These are phyloP conservation scores for Agelas oroides DNA, from an alignment of 37 sponge, comb jelly and placozoan species.

Conservation along the genomic window DNA sequence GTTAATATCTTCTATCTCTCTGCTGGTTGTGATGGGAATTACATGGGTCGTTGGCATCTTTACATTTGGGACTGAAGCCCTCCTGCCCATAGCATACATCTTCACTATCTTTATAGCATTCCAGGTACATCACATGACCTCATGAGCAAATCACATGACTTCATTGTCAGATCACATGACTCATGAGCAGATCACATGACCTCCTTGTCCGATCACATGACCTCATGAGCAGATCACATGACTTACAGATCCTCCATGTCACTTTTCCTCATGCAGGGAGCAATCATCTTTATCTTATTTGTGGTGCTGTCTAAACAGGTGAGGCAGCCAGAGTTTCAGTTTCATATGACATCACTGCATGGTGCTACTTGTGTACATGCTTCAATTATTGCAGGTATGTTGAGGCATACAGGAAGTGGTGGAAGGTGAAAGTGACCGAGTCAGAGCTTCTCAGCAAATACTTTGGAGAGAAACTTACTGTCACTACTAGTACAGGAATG, in stretches of 20 bases:
- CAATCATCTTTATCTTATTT: conserved; percentile 53
- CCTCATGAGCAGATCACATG: no score
- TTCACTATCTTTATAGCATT: conserved; percentile 54
- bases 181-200: no score
- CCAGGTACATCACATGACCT: conserved; percentile 3
- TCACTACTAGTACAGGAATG: no score
- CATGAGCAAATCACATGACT: no score
- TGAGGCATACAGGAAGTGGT: conserved; percentile 54
- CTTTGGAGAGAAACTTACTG: no score
- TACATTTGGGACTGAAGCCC: conserved; percentile 10
- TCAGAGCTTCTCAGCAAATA: no score
- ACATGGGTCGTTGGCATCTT: conserved; percentile 53
- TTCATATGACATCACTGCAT: no score
- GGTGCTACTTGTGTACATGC: no score
- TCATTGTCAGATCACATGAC: no score
- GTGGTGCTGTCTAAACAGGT: conserved; percentile 31
- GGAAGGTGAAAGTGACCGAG: neutral
- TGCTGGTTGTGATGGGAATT: conserved; percentile 65
- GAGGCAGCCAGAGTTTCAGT: no score
- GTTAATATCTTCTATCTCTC: conserved; percentile 31
- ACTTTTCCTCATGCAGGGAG: conserved; percentile 18
- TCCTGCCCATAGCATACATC: conserved; percentile 44
- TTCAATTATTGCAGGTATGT: neutral
- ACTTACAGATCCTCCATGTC: no score
- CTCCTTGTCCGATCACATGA: no score